Percentiles rank a stretch among this genome's conserved stretches.
Conservation (phyloP, 2,888 invertebrate species). For the Calameuta idolon region DNA sequence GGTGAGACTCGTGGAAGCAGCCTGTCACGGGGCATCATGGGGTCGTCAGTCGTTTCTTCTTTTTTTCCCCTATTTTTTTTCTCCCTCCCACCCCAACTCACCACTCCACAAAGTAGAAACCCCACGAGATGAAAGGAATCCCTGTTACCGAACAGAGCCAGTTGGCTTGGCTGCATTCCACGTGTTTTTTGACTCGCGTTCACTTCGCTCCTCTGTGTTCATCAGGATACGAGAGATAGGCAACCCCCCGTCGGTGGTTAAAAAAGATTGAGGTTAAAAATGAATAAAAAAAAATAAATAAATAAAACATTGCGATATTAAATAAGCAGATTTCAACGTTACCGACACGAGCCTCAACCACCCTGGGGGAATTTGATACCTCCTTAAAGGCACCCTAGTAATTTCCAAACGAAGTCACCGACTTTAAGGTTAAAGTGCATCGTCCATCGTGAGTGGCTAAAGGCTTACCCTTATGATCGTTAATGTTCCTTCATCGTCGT, state of each 20-base stretch:
- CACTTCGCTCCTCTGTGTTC: not conserved
- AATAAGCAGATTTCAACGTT: not conserved
- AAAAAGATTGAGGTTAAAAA: not conserved
- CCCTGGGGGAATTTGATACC: not conserved
- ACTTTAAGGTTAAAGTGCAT: not conserved
- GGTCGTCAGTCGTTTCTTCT: conserved; percentile 8
- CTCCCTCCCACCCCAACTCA: conserved; percentile 7
- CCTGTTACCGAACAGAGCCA: conserved; percentile 34
- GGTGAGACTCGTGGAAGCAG: conserved; percentile 20
- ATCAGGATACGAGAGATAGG: not conserved
- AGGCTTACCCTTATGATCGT: not conserved
- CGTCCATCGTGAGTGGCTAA: not conserved
- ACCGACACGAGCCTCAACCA: too few relatives aligned
- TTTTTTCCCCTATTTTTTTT: conserved; percentile 22
- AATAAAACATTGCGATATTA: not conserved
- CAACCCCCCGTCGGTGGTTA: not conserved
- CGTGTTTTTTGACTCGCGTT: conserved; percentile 29
- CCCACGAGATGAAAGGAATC: conserved; percentile 41
- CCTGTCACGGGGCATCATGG: conserved; percentile 20
- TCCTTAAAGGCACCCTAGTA: not conserved
- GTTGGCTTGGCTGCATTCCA: conserved; percentile 21
- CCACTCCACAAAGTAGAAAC: not conserved
- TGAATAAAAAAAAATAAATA: not conserved
- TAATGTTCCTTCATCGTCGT: not conserved
- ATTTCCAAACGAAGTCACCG: not conserved